Percentiles rank a stretch among this genome's conserved stretches.
Conservation (phyloP, 2,113 vertebrate genomes). For the Mohoua ochrocephala region DNA sequence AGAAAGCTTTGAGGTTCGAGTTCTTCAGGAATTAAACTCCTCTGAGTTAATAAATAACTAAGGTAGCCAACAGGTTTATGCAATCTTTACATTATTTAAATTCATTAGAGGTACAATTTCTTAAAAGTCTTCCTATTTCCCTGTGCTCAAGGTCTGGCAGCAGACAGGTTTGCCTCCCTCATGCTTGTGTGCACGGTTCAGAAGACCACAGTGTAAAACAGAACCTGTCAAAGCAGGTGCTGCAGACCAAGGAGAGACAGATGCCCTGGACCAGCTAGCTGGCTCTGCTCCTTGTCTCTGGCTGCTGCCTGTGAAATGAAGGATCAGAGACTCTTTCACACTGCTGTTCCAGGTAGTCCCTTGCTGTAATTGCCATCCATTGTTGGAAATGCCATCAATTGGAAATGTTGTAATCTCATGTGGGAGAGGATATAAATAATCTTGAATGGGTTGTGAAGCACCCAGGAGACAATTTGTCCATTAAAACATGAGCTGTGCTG, state of each 20-base stretch:
- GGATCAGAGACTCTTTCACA: neutral
- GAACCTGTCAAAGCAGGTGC: neutral
- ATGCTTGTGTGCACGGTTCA: neutral
- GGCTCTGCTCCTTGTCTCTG: neutral
- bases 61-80: neutral
- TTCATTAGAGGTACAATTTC: neutral
- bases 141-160: neutral
- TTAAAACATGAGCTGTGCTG: neutral
- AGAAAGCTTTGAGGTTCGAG: neutral
- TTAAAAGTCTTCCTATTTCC: neutral
- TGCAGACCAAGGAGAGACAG: neutral
- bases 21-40: neutral
- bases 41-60: neutral
- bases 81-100: slow-evolving; percentile 7
- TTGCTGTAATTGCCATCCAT: neutral
- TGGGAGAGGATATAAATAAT: slow-evolving; percentile 8
- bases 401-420: neutral
- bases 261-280: neutral
- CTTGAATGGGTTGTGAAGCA: neutral
- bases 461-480: neutral
- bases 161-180: neutral
- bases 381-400: too few species aligned
- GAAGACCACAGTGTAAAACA: neutral
- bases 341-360: neutral
- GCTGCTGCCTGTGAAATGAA: neutral